A percentile compares a stretch with the other conserved stretches of the same genome.
Conservation (phyloP, 2,113 vertebrate species). For the Empidonax traillii region DNA sequence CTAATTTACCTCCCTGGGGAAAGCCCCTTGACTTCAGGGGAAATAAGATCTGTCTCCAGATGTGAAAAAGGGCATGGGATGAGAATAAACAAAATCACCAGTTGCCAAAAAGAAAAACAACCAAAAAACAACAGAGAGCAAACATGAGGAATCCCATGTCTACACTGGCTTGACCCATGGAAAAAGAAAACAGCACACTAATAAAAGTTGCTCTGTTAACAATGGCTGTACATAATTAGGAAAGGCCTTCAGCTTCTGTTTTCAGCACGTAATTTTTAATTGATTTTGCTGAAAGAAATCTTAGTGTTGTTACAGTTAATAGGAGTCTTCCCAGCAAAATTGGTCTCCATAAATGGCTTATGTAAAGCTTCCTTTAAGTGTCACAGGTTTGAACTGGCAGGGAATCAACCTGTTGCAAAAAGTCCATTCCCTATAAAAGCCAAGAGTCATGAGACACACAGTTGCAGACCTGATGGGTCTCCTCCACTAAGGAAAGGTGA, state of each 20-base stretch:
- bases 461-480: neutral
- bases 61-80: neutral
- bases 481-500: neutral
- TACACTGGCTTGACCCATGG: neutral
- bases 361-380: slow-evolving; percentile 10
- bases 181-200: neutral
- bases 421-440: neutral
- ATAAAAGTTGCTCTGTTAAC: neutral
- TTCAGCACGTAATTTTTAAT: slow-evolving; percentile 1
- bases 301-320: neutral
- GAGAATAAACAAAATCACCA: neutral
- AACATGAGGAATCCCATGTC: neutral
- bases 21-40: neutral
- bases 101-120: neutral
- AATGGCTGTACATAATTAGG: slow-evolving; percentile 5
- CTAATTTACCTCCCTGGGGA: neutral
- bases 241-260: slow-evolving; percentile 14
- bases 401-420: slow-evolving; percentile 14
- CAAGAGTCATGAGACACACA: neutral
- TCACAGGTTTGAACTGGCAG: slow-evolving; percentile 13
- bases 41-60: slow-evolving; percentile 14
- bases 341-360: neutral
- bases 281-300: slow-evolving; percentile 44
- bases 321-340: slow-evolving; percentile 36
- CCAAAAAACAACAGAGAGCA: neutral